Base-by-base conservation (phyloP, 2,113 vertebrate genomes). In the Salvelinus sp. region DNA sequence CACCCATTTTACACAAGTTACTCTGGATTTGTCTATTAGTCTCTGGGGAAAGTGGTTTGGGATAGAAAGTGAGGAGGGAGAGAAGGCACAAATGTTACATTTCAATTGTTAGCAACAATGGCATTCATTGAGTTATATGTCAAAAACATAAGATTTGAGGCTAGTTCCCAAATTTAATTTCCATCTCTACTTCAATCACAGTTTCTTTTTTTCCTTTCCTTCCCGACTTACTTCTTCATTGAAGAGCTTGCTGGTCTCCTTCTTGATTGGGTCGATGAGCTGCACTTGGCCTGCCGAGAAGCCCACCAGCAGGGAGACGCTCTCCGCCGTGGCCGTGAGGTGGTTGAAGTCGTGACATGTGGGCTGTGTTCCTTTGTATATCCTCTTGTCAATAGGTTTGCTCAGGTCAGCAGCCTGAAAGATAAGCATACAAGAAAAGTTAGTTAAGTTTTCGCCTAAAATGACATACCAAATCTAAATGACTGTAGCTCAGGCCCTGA, bases 221-320 rank as follows among this genome's bases (percentile, higher is more conserved):
- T 44, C 9, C 54, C 7, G 7, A 95, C 96, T 93, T 92, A 99
- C 98, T 94, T 99, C 98, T 91, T 99, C 98, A 85, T 99, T 99
- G 94, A 99, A 99, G 88, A 99, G 93, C 90, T 99, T 99, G 95
- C 98, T 99, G 89, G 97, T 99, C 93, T 99, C 98, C 94, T 99
- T 99, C 94, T 99, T 99, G 92, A 99, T 97, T 64, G 98, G 98
- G 88, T 99, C 98, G 91, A 99, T 99, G 87, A 99, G 98, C 86
- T 99, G 97, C 88, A 99, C 97, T 93, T 99, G 98, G 79, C 98
- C 97, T 18, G 98, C 98, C 14, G 98, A 99, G 93, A 99, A 99
- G 85, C 98, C 98, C 90, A 99, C 98, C 81, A 99, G 95, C 85
- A 99, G 95, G 81, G 96, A 99, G 30, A 99, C 98, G 25, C 97